Conservation (phyloP, 2,888 invertebrate genomes). For the Drosophila rubida region DNA sequence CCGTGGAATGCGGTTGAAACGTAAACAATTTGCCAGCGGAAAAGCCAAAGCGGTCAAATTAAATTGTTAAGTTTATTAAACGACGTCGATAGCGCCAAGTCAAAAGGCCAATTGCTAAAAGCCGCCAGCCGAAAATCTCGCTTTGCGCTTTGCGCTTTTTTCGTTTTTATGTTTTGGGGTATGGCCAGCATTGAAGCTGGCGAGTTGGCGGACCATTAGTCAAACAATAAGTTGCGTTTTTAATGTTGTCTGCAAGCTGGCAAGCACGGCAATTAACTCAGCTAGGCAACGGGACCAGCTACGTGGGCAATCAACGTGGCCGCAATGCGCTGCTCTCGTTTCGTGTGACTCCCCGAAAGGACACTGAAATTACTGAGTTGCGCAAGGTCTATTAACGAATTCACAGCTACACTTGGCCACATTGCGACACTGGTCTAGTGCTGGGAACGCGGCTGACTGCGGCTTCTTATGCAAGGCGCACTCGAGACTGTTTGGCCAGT, state of each 20-base stretch:
- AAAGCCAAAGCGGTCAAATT: constrained; percentile 50
- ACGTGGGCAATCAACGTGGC: constrained; percentile 50
- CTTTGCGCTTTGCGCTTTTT: background rate
- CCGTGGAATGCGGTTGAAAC: background rate
- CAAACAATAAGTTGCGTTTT: constrained; percentile 54
- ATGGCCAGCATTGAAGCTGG: constrained; percentile 5
- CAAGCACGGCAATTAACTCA: constrained; percentile 15
- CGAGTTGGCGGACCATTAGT: constrained; percentile 33
- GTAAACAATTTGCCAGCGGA: constrained; percentile 24
- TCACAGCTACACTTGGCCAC: constrained; percentile 8
- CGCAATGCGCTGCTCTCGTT: constrained; percentile 2
- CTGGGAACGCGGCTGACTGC: constrained; percentile 17
- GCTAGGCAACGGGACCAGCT: constrained; percentile 45
- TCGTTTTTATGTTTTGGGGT: constrained; percentile 4
- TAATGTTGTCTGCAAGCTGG: constrained; percentile 14
- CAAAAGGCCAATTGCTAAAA: constrained; percentile 52
- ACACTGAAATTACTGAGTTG: background rate
- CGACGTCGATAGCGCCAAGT: constrained; percentile 49
- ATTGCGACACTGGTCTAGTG: constrained; percentile 29
- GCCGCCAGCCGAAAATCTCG: background rate
- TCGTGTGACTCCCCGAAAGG: background rate
- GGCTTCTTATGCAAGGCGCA: constrained; percentile 5
- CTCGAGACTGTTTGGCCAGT: constrained; percentile 27
- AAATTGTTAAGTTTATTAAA: constrained; percentile 71
- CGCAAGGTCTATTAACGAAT: background rate